Evolutionary conservation across 2,888 invertebrate genomes (phyloP).

Genomic region (Agonum fuliginosum): DNA sequence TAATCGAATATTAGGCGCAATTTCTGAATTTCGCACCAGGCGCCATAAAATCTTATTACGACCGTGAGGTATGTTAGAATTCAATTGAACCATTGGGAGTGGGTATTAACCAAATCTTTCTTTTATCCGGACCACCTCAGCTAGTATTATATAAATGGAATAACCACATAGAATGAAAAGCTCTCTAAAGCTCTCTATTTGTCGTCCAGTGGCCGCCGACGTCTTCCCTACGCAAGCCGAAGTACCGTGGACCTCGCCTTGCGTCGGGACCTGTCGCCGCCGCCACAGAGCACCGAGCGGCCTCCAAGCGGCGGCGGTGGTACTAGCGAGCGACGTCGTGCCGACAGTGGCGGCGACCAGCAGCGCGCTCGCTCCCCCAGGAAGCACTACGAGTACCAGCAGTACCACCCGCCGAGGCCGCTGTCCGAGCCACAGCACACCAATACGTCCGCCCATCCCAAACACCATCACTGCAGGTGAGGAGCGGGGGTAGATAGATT

Average conservation of each 20-base stretch:
- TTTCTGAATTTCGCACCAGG: too few species aligned
- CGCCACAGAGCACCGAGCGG: background rate
- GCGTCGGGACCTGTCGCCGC: constrained; percentile 19
- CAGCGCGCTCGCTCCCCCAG: constrained; percentile 38
- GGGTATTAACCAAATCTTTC: too few species aligned
- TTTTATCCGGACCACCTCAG: too few species aligned
- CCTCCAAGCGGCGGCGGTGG: background rate
- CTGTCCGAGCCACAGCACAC: constrained; percentile 54
- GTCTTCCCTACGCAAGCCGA: constrained; percentile 44
- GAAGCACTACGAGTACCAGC: constrained; percentile 53
- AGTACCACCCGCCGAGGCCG: constrained; percentile 51
- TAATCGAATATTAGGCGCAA: too few species aligned
- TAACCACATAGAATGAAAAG: too few species aligned
- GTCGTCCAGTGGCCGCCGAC: constrained; percentile 4
- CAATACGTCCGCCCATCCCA: constrained; percentile 51
- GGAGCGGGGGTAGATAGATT: background rate
- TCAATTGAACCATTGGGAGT: too few species aligned
- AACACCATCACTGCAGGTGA: constrained; percentile 55
- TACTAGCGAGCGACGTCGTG: background rate
- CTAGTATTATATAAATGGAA: too few species aligned
- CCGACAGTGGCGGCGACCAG: constrained; percentile 23
- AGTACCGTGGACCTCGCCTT: constrained; percentile 52
- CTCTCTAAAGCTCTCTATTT: background rate
- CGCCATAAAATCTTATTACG: too few species aligned
- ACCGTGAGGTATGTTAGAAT: too few species aligned